Conservation (phyloP, 2,113 vertebrate genomes). For the Hassar affinis region DNA sequence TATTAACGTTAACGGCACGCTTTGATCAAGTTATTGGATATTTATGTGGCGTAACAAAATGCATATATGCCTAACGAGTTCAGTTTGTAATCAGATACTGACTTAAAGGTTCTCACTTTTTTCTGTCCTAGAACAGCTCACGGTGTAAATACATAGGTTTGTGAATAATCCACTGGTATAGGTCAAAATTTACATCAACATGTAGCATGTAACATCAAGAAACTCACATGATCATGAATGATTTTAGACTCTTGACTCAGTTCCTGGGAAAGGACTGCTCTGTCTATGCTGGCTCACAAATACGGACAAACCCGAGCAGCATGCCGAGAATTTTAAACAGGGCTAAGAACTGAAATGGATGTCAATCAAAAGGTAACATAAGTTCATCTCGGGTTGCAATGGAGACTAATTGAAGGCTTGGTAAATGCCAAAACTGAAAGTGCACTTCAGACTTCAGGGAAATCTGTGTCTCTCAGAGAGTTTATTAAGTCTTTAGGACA, state of each 20-base stretch:
- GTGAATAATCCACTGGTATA: background rate
- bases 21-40: background rate
- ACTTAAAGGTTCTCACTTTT: background rate
- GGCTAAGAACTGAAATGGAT: background rate
- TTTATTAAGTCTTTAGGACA: background rate
- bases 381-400: conserved; percentile 5
- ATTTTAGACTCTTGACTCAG: background rate
- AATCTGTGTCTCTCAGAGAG: background rate
- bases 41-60: background rate
- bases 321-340: background rate
- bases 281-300: background rate
- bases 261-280: background rate
- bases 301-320: background rate
- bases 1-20: background rate
- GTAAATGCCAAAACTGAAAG: background rate
- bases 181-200: background rate
- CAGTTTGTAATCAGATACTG: background rate
- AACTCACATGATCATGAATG: background rate
- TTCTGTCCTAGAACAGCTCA: background rate
- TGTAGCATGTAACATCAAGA: background rate
- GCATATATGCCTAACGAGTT: background rate
- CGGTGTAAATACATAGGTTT: background rate
- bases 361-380: background rate
- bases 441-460: background rate
- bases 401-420: background rate